Evolutionary conservation across 2,888 invertebrate species (phyloP).

Genomic region (Atethmia centrago): DNA sequence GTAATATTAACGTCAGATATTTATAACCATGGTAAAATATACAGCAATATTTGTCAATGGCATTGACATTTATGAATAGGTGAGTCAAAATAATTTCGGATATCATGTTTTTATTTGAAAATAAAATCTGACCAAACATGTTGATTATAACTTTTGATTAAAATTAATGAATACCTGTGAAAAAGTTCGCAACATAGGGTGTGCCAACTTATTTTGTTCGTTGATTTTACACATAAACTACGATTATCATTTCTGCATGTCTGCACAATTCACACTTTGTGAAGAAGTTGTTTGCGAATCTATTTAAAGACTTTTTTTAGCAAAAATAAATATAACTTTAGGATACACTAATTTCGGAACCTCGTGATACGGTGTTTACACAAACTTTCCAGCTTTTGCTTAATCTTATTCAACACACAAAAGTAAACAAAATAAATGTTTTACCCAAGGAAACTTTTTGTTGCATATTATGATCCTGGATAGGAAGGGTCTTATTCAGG

Average conservation of each 20-base stretch:
- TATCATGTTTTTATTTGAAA: not conserved
- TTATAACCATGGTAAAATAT: too few species aligned
- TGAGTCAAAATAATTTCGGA: not conserved
- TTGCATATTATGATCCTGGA: constrained; percentile 1
- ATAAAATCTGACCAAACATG: not conserved
- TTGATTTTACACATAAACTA: constrained; percentile 1
- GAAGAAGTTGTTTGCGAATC: not conserved
- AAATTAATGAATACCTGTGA: constrained; percentile 14
- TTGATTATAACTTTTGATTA: constrained; percentile 17
- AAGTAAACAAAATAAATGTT: not conserved
- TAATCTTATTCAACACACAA: constrained; percentile 55
- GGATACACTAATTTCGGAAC: too few species aligned
- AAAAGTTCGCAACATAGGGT: not conserved
- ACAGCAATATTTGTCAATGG: too few species aligned
- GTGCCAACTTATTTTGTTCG: not conserved
- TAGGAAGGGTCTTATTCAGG: not conserved
- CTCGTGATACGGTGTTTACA: too few species aligned
- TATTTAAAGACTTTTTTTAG: not conserved
- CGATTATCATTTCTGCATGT: not conserved
- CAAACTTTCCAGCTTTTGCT: constrained; percentile 21
- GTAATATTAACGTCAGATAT: too few species aligned
- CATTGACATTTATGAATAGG: too few species aligned
- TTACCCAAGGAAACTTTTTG: constrained; percentile 1
- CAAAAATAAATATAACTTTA: not conserved
- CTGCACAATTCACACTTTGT: not conserved